These are phyloP conservation scores for Babyrousa celebensis DNA, from an alignment of 2,797 vertebrate genomes.

Conservation along the genomic window DNA sequence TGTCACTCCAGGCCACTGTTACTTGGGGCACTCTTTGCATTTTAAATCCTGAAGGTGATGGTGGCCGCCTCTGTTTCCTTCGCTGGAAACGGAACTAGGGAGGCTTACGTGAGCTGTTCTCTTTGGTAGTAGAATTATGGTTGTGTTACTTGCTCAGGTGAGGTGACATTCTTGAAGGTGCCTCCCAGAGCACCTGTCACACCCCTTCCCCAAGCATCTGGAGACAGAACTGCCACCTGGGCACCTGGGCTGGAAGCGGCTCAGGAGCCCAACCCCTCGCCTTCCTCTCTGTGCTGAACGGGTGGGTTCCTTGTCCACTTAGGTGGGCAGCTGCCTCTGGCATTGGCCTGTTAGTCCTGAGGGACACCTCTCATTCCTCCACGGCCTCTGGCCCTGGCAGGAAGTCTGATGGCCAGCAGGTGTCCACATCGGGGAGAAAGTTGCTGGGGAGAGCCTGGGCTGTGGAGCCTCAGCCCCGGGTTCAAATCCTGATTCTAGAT, in stretches of 20 bases:
- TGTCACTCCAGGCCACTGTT: neutral
- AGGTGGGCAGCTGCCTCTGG: rapidly evolving
- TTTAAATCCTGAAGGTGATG: neutral
- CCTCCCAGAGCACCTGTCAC: neutral
- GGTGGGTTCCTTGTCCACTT: neutral
- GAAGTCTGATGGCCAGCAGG: neutral
- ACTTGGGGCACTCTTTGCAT: neutral
- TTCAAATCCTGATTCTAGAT: neutral
- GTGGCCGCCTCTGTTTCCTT: neutral
- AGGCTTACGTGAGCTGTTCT: neutral
- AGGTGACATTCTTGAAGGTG: neutral
- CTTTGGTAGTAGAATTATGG: neutral
- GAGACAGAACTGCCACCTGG: no score
- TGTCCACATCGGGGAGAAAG: neutral
- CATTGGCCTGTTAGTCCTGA: neutral
- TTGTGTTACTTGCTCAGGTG: neutral
- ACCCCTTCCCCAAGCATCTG: neutral
- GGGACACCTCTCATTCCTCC: neutral
- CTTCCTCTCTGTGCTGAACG: neutral
- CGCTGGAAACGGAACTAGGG: neutral
- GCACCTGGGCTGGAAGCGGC: neutral
- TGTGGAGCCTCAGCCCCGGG: neutral
- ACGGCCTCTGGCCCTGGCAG: neutral
- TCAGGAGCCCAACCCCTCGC: neutral
- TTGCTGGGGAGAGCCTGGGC: neutral